Conservation (phyloP, 2,797 vertebrate genomes). For the Rhinogobio ventralis region DNA sequence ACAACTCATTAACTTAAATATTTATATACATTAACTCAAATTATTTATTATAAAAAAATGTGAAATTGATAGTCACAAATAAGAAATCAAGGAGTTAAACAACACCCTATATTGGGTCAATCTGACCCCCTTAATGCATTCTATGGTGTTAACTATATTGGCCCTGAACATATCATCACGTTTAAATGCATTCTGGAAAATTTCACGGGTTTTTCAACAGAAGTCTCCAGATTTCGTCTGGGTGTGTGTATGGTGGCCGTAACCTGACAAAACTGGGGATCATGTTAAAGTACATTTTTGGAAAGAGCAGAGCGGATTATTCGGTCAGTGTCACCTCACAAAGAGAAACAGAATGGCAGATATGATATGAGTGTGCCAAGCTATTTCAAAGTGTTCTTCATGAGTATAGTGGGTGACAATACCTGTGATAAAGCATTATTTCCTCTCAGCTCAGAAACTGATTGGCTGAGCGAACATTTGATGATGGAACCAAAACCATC, state of each 20-base stretch:
- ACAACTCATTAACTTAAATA: too few relatives aligned
- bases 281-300: constrained; percentile 21
- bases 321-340: constrained; percentile 29
- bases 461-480: constrained; percentile 7
- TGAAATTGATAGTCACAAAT: too few relatives aligned
- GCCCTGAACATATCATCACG: neutral
- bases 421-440: constrained; percentile 12
- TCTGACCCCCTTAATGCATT: neutral
- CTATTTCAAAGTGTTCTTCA: constrained; percentile 17
- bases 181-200: neutral
- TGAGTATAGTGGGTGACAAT: constrained; percentile 43
- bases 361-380: constrained; percentile 17
- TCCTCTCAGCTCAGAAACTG: neutral
- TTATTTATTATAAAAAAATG: too few relatives aligned
- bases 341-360: constrained; percentile 17
- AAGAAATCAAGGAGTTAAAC: too few relatives aligned
- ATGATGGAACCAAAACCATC: neutral
- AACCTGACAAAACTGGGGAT: neutral
- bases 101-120: neutral
- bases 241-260: neutral
- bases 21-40: too few relatives aligned
- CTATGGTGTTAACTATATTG: neutral
- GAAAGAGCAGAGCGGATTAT: neutral
- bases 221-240: neutral
- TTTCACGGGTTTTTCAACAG: neutral